Conservation (phyloP, 2,797 vertebrate genomes). For the Myiothlypis chrysogaster region DNA sequence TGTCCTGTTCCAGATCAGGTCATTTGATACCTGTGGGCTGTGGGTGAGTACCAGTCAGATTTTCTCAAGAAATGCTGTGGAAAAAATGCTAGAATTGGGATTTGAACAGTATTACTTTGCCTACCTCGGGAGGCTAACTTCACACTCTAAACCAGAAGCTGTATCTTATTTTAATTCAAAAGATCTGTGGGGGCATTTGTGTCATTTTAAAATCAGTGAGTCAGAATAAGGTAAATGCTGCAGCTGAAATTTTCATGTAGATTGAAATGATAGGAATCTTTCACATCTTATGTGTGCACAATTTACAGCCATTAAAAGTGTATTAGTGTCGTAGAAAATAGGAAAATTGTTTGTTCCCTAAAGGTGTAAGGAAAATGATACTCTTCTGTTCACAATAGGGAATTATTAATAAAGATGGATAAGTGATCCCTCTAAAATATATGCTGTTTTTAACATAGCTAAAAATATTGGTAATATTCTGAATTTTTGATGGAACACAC, state of each 20-base stretch:
- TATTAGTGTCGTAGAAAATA: slow-evolving; percentile 43
- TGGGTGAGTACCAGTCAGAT: neutral
- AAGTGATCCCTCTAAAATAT: neutral
- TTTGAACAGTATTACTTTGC: neutral
- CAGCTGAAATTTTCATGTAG: slow-evolving; percentile 17
- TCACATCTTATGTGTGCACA: slow-evolving; percentile 37
- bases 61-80: neutral
- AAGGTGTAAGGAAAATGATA: slow-evolving; percentile 39
- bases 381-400: slow-evolving; percentile 30
- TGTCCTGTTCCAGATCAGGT: neutral
- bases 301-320: slow-evolving; percentile 59
- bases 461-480: neutral
- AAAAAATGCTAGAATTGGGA: neutral
- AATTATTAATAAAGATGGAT: slow-evolving; percentile 38
- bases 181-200: neutral
- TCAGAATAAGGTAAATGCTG: slow-evolving; percentile 36
- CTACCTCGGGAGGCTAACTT: neutral
- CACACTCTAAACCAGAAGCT: neutral
- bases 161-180: slow-evolving; percentile 33
- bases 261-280: slow-evolving; percentile 49
- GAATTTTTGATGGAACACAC: neutral
- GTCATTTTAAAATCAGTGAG: slow-evolving; percentile 50
- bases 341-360: slow-evolving; percentile 60
- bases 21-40: neutral
- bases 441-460: neutral